Evolutionary conservation across 1,140 invertebrate genomes (phyloP), one percentile per base, ranked within the genome.

Genomic region (Forficula auricularia): DNA sequence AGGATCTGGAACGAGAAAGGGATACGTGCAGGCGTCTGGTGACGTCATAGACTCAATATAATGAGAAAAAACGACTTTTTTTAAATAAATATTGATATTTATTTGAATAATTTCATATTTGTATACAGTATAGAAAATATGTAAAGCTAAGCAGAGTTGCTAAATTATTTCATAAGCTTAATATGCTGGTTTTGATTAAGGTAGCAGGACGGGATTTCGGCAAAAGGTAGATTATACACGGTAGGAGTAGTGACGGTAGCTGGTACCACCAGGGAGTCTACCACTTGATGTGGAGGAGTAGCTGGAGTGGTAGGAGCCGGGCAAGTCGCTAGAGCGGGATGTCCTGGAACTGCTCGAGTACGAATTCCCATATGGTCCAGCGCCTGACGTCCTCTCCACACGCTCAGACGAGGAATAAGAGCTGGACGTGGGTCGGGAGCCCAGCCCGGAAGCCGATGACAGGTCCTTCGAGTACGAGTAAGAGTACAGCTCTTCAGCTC

Each of bases 181-280:
- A 6, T 27, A 6, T 10, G 22, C 10, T 27, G 22, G 22, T 27
- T 10, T 27, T 27, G 10, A 6, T 27, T 27, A 10, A 10, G 4
- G 22, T 27, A 27, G 22, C 4, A 10, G 22, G 4, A 10, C 22
- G 22, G 4, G 22, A 27, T 27, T 6, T 27, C 10, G 10, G 4
- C 10, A 10, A 10, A 4, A 6, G 22, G 22, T 27, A 27, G 22
- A 4, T 27, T 79, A 86, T 55, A 85, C 77, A 60, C 79, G 77
- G 66, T 85, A 85, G 49, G 79, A 82, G 62, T 74, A 86, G 60
- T 85, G 82, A 48, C 82, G 77, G 60, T 84, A 85, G 53, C 63
- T 68, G 52, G 80, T 83, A 56, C 82, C 81, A 51, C 76, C 73
- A 41, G 82, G 82, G 56, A 85, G 69, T 55, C 76, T 71, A 52